Evolutionary conservation across 2,113 vertebrate species (phyloP).

Genomic region (human (Homo sapiens)): DNA sequence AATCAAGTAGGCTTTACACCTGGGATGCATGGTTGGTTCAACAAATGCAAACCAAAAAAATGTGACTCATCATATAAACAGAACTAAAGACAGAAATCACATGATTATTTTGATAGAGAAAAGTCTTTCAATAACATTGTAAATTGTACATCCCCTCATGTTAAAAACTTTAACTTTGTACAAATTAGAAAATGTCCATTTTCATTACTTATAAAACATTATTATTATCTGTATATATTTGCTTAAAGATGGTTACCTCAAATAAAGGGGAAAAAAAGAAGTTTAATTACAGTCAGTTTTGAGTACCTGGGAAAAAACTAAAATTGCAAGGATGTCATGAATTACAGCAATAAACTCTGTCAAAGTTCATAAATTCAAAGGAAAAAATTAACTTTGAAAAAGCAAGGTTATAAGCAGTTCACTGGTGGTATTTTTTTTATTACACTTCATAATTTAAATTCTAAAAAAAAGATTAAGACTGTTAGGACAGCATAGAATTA

Average conservation of each 20-base stretch:
- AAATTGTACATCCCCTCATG: too few relatives aligned
- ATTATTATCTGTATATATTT: background rate
- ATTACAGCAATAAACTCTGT: background rate
- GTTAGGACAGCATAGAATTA: background rate
- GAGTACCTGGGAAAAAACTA: background rate
- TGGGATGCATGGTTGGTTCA: too few relatives aligned
- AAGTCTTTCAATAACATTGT: too few relatives aligned
- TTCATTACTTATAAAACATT: background rate
- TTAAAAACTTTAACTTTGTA: background rate
- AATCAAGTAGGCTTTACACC: too few relatives aligned
- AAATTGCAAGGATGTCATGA: background rate
- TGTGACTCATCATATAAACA: too few relatives aligned
- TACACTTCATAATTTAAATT: background rate
- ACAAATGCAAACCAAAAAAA: too few relatives aligned
- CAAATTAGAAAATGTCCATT: background rate
- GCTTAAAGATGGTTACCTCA: background rate
- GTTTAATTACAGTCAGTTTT: background rate
- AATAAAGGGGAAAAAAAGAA: background rate
- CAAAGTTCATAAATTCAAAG: background rate
- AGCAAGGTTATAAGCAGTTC: background rate
- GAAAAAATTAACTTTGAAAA: background rate
- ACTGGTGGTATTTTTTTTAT: background rate
- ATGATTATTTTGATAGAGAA: too few relatives aligned
- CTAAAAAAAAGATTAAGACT: background rate
- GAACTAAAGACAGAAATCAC: too few relatives aligned